Percentiles rank a stretch among this genome's conserved stretches.
Conservation (phyloP, 2,888 invertebrate genomes). For the Malthinus seriepunctatus region DNA sequence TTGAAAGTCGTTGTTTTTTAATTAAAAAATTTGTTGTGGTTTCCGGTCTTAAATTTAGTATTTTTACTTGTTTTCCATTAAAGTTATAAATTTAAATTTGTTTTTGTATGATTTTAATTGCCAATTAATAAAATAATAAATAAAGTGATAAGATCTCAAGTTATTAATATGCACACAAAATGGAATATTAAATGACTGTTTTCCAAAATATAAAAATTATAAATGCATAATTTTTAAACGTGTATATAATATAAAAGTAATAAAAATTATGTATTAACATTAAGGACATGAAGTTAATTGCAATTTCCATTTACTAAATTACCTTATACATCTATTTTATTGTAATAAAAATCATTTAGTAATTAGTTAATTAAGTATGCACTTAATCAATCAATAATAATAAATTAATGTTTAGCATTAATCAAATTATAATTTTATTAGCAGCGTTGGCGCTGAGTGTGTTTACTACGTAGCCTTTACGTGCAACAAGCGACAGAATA, state of each 20-base stretch:
- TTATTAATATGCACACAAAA: neutral
- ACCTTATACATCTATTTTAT: neutral
- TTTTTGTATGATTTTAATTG: constrained; percentile 17
- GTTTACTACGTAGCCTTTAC: no score
- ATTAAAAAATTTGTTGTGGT: neutral
- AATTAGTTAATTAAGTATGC: neutral
- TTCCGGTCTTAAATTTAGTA: neutral
- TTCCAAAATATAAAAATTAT: constrained; percentile 2
- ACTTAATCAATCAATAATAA: constrained; percentile 1
- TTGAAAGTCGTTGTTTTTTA: neutral
- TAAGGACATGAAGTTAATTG: neutral
- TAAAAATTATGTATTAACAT: constrained; percentile 1
- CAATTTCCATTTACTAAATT: neutral
- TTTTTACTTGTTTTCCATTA: neutral
- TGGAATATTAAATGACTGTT: neutral
- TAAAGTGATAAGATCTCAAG: constrained; percentile 14
- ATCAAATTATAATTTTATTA: neutral
- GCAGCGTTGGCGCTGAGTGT: no score
- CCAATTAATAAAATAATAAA: constrained; percentile 31
- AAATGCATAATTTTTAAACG: neutral
- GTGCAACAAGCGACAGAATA: no score
- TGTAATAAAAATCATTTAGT: neutral
- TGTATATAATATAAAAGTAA: neutral
- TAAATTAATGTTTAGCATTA: neutral
- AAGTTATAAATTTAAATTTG: neutral